A percentile compares a stretch with the other conserved stretches of the same genome.
phyloP scores from a whole-genome alignment of 2,888 invertebrate species.

The Argyra leucocephala region DNA sequence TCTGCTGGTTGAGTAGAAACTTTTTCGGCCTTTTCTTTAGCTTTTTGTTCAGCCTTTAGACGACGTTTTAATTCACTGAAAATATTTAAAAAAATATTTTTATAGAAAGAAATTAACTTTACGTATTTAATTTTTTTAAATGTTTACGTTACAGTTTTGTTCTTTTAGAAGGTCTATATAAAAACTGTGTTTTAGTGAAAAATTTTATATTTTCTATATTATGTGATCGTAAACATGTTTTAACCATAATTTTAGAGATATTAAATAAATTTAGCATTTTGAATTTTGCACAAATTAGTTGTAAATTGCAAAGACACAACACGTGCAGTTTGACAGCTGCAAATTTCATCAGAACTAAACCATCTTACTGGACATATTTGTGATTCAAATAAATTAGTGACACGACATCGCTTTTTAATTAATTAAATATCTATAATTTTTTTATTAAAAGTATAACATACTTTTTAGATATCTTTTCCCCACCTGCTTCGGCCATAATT shows the following conservation, averaged over 20 bases:
- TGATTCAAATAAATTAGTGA: not conserved
- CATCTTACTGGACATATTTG: not conserved
- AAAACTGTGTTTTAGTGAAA: not conserved
- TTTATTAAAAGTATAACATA: slow-evolving; percentile 40
- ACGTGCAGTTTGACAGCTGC: slow-evolving; percentile 13
- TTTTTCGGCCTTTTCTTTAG: slow-evolving; percentile 80
- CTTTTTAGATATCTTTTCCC: slow-evolving; percentile 60
- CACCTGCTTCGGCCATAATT: slow-evolving; percentile 49
- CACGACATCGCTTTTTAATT: not conserved
- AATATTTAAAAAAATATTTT: slow-evolving; percentile 26
- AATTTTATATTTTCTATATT: not conserved
- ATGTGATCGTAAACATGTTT: not conserved
- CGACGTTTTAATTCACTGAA: slow-evolving; percentile 87
- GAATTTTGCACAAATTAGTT: not conserved
- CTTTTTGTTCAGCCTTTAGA: slow-evolving; percentile 84
- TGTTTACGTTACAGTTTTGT: slow-evolving; percentile 8
- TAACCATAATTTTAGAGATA: not conserved
- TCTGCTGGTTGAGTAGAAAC: slow-evolving; percentile 43
- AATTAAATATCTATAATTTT: not conserved
- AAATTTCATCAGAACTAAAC: not conserved
- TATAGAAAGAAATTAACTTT: not conserved
- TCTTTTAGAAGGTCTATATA: not conserved
- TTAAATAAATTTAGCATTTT: not conserved
- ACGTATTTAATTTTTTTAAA: not conserved
- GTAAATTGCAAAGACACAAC: not conserved